phyloP scores from a whole-genome alignment of 1,140 invertebrate species.

The Microplitis demolitor region DNA sequence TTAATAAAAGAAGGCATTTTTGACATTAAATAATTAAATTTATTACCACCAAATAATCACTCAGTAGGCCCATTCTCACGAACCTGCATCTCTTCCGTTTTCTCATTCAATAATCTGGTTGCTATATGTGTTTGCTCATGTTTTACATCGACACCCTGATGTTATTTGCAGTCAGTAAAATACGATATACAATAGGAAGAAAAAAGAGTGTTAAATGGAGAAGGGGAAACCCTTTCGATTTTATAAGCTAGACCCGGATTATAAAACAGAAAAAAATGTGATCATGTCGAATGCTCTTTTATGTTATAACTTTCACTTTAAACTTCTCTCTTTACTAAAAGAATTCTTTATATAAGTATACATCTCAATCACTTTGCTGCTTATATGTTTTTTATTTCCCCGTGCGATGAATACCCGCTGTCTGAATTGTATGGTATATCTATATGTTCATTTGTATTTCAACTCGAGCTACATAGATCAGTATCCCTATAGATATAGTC shows the following conservation, averaged over 20 bases:
- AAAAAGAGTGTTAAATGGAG: background rate
- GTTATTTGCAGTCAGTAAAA: constrained; percentile 62
- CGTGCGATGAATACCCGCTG: too few relatives aligned
- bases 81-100: background rate
- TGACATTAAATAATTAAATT: too few relatives aligned
- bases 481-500: background rate
- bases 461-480: background rate
- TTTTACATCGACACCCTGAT: constrained; percentile 59
- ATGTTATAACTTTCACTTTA: background rate
- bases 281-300: constrained; percentile 27
- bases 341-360: background rate
- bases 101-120: constrained; percentile 19
- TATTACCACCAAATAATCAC: background rate
- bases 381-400: too few relatives aligned
- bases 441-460: too few relatives aligned
- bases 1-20: too few relatives aligned
- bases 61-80: constrained; percentile 4
- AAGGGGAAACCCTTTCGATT: constrained; percentile 42
- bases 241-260: constrained; percentile 41
- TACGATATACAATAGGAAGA: constrained; percentile 51
- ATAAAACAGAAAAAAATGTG: constrained; percentile 47
- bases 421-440: too few relatives aligned
- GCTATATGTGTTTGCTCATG: constrained; percentile 55
- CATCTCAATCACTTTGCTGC: background rate
- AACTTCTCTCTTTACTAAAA: background rate